Conservation (phyloP, 2,113 vertebrate genomes). For the Uria lomvia region DNA sequence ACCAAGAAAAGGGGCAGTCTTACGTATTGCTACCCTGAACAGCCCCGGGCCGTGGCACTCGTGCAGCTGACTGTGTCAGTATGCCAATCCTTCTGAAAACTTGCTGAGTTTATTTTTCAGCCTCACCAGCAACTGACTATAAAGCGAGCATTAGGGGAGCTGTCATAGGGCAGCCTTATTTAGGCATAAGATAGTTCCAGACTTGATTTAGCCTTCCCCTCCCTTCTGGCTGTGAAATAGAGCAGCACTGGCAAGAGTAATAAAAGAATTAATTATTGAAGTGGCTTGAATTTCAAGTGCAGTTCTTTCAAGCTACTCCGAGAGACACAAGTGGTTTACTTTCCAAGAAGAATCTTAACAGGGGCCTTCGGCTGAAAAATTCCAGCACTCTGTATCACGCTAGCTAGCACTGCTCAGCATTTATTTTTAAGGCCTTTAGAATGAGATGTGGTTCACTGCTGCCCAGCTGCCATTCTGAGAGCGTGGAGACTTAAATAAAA, state of each 20-base stretch:
- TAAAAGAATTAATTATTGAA: constrained; percentile 26
- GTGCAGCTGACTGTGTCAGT: background rate
- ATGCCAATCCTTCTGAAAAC: constrained; percentile 38
- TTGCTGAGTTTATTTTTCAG: constrained; percentile 34
- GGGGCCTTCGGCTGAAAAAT: background rate
- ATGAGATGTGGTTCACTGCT: background rate
- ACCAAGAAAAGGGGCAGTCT: background rate
- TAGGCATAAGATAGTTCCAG: constrained; percentile 5
- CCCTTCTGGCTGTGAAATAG: constrained; percentile 14
- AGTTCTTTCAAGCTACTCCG: background rate
- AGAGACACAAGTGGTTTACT: background rate
- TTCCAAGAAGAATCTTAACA: background rate
- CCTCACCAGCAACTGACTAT: background rate
- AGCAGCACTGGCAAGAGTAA: background rate
- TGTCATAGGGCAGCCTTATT: background rate
- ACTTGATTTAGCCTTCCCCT: constrained; percentile 54
- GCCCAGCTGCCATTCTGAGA: background rate
- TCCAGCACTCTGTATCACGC: background rate
- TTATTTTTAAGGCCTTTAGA: constrained; percentile 26
- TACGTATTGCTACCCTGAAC: background rate
- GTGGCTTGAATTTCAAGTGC: constrained; percentile 29
- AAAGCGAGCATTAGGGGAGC: background rate
- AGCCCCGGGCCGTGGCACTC: background rate
- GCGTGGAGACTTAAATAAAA: rapidly evolving
- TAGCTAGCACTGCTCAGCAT: background rate